Percentiles rank a stretch among this genome's conserved stretches.
phyloP scores from a whole-genome alignment of 35 echinoderm and acorn worm genomes.

The Amphiura filiformis region DNA sequence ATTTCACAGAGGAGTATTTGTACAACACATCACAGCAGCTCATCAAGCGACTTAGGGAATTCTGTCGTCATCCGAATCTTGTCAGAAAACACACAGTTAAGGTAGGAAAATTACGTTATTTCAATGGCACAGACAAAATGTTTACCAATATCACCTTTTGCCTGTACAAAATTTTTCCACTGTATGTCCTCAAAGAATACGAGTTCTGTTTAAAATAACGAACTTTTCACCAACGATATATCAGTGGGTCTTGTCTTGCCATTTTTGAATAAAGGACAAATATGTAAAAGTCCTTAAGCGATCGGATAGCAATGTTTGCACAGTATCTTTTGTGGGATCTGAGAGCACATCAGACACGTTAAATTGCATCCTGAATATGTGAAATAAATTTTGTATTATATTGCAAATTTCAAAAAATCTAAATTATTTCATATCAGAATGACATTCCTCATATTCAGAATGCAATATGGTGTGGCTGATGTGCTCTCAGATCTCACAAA shows the following conservation, averaged over 20 bases:
- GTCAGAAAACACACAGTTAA: conserved; percentile 23
- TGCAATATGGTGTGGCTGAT: too few relatives aligned
- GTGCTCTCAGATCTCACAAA: too few relatives aligned
- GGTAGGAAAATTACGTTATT: not conserved
- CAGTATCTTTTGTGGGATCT: too few relatives aligned
- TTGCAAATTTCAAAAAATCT: too few relatives aligned
- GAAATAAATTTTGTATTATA: too few relatives aligned
- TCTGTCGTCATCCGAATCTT: conserved; percentile 39
- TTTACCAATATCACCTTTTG: too few relatives aligned
- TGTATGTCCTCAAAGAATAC: not conserved
- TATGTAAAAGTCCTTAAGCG: not conserved
- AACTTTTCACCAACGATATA: not conserved
- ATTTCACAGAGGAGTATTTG: conserved; percentile 31
- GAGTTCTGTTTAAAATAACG: not conserved
- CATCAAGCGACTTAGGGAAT: conserved; percentile 40
- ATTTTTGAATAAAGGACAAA: not conserved
- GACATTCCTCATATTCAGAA: too few relatives aligned
- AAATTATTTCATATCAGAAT: too few relatives aligned
- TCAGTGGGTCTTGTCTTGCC: not conserved
- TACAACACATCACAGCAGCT: conserved; percentile 53
- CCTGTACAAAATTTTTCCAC: not conserved
- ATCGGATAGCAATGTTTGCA: too few relatives aligned
- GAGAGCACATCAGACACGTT: too few relatives aligned
- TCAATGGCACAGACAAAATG: not conserved
- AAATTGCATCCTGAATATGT: too few relatives aligned